A percentile compares a stretch with the other conserved stretches of the same genome.
phyloP scores from a whole-genome alignment of 53 echinoderm and acorn worm species.

The Zoroaster sp. region DNA sequence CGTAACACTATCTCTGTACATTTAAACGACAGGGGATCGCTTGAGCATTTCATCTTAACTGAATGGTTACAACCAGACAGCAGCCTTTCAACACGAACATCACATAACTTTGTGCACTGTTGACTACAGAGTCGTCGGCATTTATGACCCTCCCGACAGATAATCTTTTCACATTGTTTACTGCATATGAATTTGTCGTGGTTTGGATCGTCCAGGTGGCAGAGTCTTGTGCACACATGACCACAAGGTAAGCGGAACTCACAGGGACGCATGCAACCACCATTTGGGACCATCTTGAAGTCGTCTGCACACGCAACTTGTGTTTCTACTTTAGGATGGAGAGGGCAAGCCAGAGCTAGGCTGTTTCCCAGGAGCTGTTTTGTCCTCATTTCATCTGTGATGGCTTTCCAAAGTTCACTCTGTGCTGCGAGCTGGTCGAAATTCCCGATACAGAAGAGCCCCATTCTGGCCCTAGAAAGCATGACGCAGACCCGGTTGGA shows the following conservation, averaged over 20 bases:
- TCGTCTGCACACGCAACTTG: slow-evolving; percentile 57
- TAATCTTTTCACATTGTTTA: slow-evolving; percentile 8
- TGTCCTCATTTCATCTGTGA: slow-evolving; percentile 53
- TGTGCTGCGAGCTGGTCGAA: slow-evolving; percentile 65
- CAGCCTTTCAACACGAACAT: not conserved
- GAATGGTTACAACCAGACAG: slow-evolving; percentile 65
- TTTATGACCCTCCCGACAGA: slow-evolving; percentile 11
- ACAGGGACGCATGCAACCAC: slow-evolving; percentile 72
- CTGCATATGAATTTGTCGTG: slow-evolving; percentile 24
- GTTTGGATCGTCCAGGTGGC: slow-evolving; percentile 34
- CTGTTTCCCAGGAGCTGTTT: slow-evolving; percentile 33
- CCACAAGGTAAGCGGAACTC: slow-evolving; percentile 47
- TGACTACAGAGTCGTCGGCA: slow-evolving; percentile 7
- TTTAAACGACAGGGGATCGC: not conserved
- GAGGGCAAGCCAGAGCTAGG: slow-evolving; percentile 64
- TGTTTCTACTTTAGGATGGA: slow-evolving; percentile 62
- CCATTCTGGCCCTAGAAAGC: slow-evolving; percentile 82
- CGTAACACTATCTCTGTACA: slow-evolving; percentile 41
- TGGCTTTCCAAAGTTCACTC: slow-evolving; percentile 75
- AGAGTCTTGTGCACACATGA: slow-evolving; percentile 35
- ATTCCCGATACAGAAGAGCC: slow-evolving; percentile 90
- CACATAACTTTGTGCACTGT: slow-evolving; percentile 39
- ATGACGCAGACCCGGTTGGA: slow-evolving; percentile 96
- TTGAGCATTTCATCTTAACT: slow-evolving; percentile 19
- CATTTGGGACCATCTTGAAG: slow-evolving; percentile 69